Percentiles rank a stretch among this genome's conserved stretches.
Conservation (phyloP, 2,797 vertebrate species). For the Neopelma chrysocephalum region DNA sequence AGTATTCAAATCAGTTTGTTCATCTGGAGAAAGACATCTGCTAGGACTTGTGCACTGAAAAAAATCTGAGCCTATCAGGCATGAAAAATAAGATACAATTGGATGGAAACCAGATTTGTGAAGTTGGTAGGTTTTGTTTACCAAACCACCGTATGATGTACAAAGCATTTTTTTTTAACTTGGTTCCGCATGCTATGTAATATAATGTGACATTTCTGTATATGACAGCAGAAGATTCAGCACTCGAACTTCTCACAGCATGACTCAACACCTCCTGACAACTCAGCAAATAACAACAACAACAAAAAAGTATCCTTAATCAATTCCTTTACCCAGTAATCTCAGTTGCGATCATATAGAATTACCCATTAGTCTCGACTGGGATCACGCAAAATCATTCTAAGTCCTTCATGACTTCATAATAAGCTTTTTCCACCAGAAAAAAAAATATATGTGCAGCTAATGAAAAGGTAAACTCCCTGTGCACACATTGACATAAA, state of each 20-base stretch:
- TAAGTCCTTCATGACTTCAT: constrained; percentile 45
- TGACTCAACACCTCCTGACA: constrained; percentile 56
- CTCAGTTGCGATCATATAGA: neutral
- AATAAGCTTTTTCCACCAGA: neutral
- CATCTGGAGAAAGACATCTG: constrained; percentile 14
- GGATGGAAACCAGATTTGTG: neutral
- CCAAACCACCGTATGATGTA: neutral
- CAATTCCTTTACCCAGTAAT: constrained; percentile 29
- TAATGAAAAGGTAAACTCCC: constrained; percentile 68
- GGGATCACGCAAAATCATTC: constrained; percentile 28
- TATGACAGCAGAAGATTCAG: constrained; percentile 33
- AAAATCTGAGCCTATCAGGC: neutral
- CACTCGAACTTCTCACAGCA: neutral
- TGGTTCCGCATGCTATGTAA: neutral
- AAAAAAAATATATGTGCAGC: neutral
- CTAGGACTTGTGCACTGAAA: neutral
- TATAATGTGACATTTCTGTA: neutral
- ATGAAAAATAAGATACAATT: neutral
- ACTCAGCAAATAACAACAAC: constrained; percentile 33
- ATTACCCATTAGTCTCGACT: constrained; percentile 17
- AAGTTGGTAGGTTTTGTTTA: constrained; percentile 24
- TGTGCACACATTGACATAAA: constrained; percentile 61
- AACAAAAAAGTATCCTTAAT: neutral
- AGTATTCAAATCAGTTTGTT: neutral
- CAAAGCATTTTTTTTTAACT: neutral